Evolutionary conservation across 2,888 invertebrate genomes (phyloP).

Genomic region (Cetonia aurata): DNA sequence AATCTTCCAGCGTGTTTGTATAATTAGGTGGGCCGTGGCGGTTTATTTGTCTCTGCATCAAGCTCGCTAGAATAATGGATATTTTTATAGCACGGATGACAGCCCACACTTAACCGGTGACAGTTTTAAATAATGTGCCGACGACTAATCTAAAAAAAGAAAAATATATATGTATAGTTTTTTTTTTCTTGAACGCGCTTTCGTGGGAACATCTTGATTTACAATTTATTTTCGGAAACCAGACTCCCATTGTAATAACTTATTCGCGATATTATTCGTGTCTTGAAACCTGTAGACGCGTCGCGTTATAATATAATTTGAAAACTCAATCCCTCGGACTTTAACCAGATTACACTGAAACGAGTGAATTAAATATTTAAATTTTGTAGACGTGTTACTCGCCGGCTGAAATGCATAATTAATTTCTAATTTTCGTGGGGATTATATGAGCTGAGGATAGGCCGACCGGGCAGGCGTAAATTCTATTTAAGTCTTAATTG

Average conservation of each 20-base stretch:
- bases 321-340: neutral
- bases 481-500: slow-evolving; percentile 15
- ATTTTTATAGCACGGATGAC: slow-evolving; percentile 18
- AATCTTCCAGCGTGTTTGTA: slow-evolving; percentile 11
- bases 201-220: slow-evolving; percentile 1
- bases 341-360: neutral
- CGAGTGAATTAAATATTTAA: slow-evolving; percentile 25
- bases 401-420: slow-evolving; percentile 26
- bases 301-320: neutral
- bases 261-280: slow-evolving; percentile 9
- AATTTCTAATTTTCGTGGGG: slow-evolving; percentile 22
- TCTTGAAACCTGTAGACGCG: neutral
- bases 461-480: neutral
- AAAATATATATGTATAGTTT: neutral
- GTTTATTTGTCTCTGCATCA: slow-evolving; percentile 1
- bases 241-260: slow-evolving; percentile 2
- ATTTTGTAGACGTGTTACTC: slow-evolving; percentile 6
- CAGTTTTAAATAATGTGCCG: slow-evolving; percentile 27
- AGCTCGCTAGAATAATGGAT: slow-evolving; percentile 16
- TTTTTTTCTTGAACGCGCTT: neutral
- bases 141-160: neutral
- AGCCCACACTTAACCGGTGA: slow-evolving; percentile 19
- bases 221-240: slow-evolving; percentile 1
- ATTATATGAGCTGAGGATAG: slow-evolving; percentile 16
- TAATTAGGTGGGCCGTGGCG: slow-evolving; percentile 23